Percentiles rank a stretch among this genome's conserved stretches.
These are phyloP conservation scores for Ptycholaimellus sp. DNA, from an alignment of 2,888 invertebrate genomes.

Conservation along the genomic window DNA sequence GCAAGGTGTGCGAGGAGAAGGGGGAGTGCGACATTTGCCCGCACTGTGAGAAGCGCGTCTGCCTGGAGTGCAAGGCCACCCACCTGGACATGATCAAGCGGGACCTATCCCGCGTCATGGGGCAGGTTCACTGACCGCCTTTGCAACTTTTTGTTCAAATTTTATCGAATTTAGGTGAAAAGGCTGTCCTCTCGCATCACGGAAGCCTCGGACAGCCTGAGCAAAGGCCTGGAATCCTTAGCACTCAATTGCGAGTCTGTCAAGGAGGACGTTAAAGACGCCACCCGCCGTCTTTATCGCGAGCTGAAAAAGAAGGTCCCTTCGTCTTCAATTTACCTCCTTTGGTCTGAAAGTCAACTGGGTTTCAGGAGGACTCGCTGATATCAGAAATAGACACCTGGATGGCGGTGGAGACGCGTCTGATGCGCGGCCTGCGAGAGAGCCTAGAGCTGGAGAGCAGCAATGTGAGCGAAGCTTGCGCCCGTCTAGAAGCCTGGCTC, in stretches of 20 bases:
- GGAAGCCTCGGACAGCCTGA: slow-evolving; percentile 20
- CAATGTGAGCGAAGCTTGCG: slow-evolving; percentile 85
- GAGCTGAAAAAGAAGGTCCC: slow-evolving; percentile 30
- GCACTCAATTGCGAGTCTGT: slow-evolving; percentile 70
- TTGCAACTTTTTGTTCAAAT: too few species aligned
- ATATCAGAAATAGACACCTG: slow-evolving; percentile 51
- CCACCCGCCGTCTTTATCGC: slow-evolving; percentile 17
- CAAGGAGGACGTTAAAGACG: slow-evolving; percentile 71
- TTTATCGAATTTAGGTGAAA: slow-evolving; percentile 37
- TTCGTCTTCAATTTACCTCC: too few species aligned
- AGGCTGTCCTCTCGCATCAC: slow-evolving; percentile 20
- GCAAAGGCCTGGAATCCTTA: slow-evolving; percentile 56
- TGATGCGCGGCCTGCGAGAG: slow-evolving; percentile 52
- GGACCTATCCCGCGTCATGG: slow-evolving; percentile 64
- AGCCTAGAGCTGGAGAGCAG: slow-evolving; percentile 77
- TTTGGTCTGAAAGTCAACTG: too few species aligned
- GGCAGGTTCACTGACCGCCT: too few species aligned
- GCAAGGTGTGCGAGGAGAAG: slow-evolving; percentile 26
- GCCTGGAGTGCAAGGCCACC: slow-evolving; percentile 71
- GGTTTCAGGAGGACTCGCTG: slow-evolving; percentile 41
- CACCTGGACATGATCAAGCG: slow-evolving; percentile 82
- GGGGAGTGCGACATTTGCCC: slow-evolving; percentile 41
- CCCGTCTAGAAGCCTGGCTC: slow-evolving; percentile 50
- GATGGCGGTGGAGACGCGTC: slow-evolving; percentile 54
- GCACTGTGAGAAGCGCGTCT: slow-evolving; percentile 90